These are phyloP conservation scores for Amblyopsis rosae DNA, from an alignment of 2,113 vertebrate species.

Conservation along the genomic window DNA sequence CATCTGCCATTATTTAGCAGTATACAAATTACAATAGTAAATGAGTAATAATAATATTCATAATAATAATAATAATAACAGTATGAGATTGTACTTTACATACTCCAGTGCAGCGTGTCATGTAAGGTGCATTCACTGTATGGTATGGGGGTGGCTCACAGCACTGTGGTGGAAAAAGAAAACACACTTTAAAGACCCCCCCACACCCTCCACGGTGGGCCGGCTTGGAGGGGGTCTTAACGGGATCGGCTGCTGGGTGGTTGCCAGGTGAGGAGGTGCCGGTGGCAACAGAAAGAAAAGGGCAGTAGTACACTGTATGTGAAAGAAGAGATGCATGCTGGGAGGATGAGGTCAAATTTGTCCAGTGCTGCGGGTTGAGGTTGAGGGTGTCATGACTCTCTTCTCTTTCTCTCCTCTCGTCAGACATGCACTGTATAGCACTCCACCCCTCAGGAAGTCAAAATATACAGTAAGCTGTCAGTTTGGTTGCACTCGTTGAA, in stretches of 20 bases:
- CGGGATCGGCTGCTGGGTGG: slow-evolving; percentile 8
- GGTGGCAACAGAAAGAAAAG: slow-evolving; percentile 38
- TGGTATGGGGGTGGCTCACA: slow-evolving; percentile 38
- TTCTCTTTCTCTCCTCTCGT: slow-evolving; percentile 51
- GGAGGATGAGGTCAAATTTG: slow-evolving; percentile 35
- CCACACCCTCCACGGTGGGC: slow-evolving; percentile 12
- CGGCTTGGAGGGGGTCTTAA: slow-evolving; percentile 27
- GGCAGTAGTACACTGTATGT: slow-evolving; percentile 27
- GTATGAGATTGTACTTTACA: slow-evolving; percentile 68
- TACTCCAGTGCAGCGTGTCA: slow-evolving; percentile 71
- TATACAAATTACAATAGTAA: slow-evolving; percentile 76
- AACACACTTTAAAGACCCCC: slow-evolving; percentile 19
- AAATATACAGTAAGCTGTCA: no score
- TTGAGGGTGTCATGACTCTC: slow-evolving; percentile 36
- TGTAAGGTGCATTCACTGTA: slow-evolving; percentile 58
- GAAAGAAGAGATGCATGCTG: slow-evolving; percentile 69
- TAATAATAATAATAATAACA: slow-evolving; percentile 57
- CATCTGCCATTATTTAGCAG: slow-evolving; percentile 71
- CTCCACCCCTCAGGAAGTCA: slow-evolving; percentile 49
- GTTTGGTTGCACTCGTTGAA: no score
- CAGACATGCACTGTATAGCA: slow-evolving; percentile 36
- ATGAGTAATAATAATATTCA: slow-evolving; percentile 67
- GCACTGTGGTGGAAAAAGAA: slow-evolving; percentile 23
- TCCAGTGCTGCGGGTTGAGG: slow-evolving; percentile 37
- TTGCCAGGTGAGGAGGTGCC: slow-evolving; percentile 15